phyloP scores from a whole-genome alignment of 2,113 vertebrate species.

The Camarhynchus parvulus region DNA sequence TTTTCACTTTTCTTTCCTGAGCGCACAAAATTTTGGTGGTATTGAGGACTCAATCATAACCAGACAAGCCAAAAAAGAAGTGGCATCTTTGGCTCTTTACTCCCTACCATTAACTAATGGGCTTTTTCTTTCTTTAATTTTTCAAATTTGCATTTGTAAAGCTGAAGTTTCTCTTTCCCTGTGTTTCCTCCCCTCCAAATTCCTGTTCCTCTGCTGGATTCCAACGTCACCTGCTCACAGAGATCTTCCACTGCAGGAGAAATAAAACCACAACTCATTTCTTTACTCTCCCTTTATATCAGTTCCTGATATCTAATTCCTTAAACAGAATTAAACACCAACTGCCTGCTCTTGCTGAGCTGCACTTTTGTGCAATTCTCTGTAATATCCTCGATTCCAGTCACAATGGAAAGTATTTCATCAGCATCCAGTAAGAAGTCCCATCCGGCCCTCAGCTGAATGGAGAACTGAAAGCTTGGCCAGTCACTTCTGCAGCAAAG shows the following conservation, averaged over 20 bases:
- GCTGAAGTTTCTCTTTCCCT: not conserved
- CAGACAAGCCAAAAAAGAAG: not conserved
- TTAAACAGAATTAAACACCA: not conserved
- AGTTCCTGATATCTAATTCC: constrained; percentile 8
- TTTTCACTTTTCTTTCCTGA: not conserved
- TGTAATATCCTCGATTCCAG: constrained; percentile 22
- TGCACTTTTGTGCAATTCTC: not conserved
- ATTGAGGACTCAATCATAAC: not conserved
- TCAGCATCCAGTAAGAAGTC: constrained; percentile 15
- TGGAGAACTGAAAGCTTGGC: constrained; percentile 38
- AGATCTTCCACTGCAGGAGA: not conserved
- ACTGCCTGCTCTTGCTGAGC: not conserved
- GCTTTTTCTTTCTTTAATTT: not conserved
- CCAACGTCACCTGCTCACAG: not conserved
- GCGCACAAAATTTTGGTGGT: not conserved
- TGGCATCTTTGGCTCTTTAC: not conserved
- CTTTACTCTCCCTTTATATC: not conserved
- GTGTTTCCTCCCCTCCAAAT: not conserved
- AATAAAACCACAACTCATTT: not conserved
- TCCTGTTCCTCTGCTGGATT: not conserved
- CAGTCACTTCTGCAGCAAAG: not conserved
- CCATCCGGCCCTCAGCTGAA: not conserved
- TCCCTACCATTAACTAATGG: not conserved
- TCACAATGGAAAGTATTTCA: constrained; percentile 43
- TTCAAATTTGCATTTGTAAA: not conserved